Base-by-base conservation (phyloP, 2,797 vertebrate genomes). In the Gallirallus australis region DNA sequence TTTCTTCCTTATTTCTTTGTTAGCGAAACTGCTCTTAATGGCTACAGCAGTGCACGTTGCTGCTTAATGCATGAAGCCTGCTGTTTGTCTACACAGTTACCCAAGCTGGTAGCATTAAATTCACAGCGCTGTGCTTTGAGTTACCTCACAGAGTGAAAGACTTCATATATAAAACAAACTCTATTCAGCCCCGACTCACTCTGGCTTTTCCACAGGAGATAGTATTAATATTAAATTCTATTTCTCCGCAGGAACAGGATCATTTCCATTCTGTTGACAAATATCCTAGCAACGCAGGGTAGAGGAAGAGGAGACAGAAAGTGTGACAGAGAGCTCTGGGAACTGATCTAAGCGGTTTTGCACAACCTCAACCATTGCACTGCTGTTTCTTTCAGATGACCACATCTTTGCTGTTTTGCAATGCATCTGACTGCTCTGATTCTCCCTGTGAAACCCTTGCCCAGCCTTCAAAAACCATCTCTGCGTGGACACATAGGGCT, bases 211-310 rank as follows among this genome's bases (percentile, higher is more conserved):
- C 91, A 87, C 68, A 28, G 92, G 90, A 96, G 79, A 73, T 15
- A 66, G 15, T 61, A 77, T 96, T 92, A 89, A 84, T 77, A 91
- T 81, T 94, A 93, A 90, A 64, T 45, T 65, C 65, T 52, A 27
- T 94, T 95, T 96, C 87, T 93, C 84, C 71, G 42, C 15, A 31
- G 57, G 56, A 85, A 65, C 42, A 27, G n/a, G 59, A 69, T 83
- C 15, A 84, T 80, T 96, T 89, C 80, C 71, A 79, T 81, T 91
- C 76, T 95, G 89, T 97, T 97, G 97, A 97, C 89, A 95, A 94
- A 96, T 97, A 97, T 69, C 94, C 80, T 97, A 93, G 95, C 96
- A 97, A 96, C 94, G 40, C 21, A 57, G 16, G 39, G 37, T 30
- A 71, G 72, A 72, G 64, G 57, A 80, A 35, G 79, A 78, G 61